Evolutionary conservation across 1,140 invertebrate genomes (phyloP).

Genomic region (Cardiocondyla obscurior): DNA sequence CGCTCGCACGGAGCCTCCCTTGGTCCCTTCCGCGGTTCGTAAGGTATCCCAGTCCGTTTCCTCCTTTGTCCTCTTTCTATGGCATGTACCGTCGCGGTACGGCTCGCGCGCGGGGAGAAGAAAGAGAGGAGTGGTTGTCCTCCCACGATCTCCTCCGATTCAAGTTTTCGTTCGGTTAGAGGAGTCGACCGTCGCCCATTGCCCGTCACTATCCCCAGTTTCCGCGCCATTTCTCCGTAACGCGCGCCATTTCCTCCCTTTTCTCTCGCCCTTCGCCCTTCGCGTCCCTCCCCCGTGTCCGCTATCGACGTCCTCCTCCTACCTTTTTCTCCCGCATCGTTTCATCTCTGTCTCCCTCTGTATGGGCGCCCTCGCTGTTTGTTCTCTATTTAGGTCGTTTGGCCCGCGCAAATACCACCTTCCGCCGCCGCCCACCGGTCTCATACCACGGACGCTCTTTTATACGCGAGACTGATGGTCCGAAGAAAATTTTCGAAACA

Average conservation of each 20-base stretch:
- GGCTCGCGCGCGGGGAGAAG: slow-evolving; percentile 50
- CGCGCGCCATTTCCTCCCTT: slow-evolving; percentile 84
- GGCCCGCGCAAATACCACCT: slow-evolving; percentile 83
- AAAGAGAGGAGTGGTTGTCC: slow-evolving; percentile 74
- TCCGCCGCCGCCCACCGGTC: slow-evolving; percentile 56
- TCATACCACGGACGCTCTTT: slow-evolving; percentile 54
- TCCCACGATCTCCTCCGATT: slow-evolving; percentile 77
- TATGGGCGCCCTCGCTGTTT: slow-evolving; percentile 74
- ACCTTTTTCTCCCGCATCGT: slow-evolving; percentile 35
- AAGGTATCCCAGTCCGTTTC: slow-evolving; percentile 78
- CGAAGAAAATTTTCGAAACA: slow-evolving; percentile 53
- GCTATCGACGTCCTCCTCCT: slow-evolving; percentile 46
- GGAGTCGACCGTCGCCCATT: slow-evolving; percentile 80
- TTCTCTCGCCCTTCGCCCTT: slow-evolving; percentile 62
- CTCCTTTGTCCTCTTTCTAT: slow-evolving; percentile 79
- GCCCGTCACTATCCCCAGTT: slow-evolving; percentile 83
- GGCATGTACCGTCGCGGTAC: slow-evolving; percentile 42
- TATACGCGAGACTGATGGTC: slow-evolving; percentile 49
- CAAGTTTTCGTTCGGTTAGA: slow-evolving; percentile 76
- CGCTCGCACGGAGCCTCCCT: slow-evolving; percentile 50
- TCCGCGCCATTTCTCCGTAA: slow-evolving; percentile 84
- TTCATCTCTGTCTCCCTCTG: slow-evolving; percentile 44
- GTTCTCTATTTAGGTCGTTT: slow-evolving; percentile 83
- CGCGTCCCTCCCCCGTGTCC: not conserved
- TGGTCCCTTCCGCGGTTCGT: slow-evolving; percentile 64